Conservation (phyloP, 2,797 vertebrate genomes). For the Macroramphosus scolopax region DNA sequence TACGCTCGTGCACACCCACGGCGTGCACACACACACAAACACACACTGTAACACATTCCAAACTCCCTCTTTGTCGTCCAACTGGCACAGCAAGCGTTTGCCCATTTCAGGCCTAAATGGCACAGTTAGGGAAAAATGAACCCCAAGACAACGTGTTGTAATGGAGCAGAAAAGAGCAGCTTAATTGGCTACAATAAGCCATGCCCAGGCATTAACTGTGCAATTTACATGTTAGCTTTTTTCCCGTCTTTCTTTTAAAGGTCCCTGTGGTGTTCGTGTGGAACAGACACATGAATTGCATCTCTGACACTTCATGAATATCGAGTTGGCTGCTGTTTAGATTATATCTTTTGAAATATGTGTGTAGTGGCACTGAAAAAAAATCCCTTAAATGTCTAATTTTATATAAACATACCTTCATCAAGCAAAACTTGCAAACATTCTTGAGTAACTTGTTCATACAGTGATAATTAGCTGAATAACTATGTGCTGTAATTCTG, state of each 20-base stretch:
- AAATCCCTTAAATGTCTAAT: too few species aligned
- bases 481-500: too few species aligned
- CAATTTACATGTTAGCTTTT: constrained; percentile 57
- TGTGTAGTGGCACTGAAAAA: too few species aligned
- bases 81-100: constrained; percentile 50
- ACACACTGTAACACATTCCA: constrained; percentile 34
- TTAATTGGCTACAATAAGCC: constrained; percentile 53
- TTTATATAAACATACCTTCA: too few species aligned
- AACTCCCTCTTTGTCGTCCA: constrained; percentile 41
- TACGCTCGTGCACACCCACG: constrained; percentile 8
- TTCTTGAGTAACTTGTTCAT: too few species aligned
- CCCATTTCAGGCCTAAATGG: constrained; percentile 59
- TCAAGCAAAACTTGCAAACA: too few species aligned
- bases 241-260: constrained; percentile 44
- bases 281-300: constrained; percentile 54
- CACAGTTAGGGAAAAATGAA: constrained; percentile 61
- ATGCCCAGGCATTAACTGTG: constrained; percentile 49
- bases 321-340: constrained; percentile 58
- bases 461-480: too few species aligned
- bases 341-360: constrained; percentile 51
- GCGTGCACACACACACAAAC: constrained; percentile 13
- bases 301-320: constrained; percentile 55
- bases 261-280: constrained; percentile 42
- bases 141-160: constrained; percentile 48
- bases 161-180: constrained; percentile 61